Base-by-base conservation (phyloP, 2,888 invertebrate species). In the Oeneis ivallda region DNA sequence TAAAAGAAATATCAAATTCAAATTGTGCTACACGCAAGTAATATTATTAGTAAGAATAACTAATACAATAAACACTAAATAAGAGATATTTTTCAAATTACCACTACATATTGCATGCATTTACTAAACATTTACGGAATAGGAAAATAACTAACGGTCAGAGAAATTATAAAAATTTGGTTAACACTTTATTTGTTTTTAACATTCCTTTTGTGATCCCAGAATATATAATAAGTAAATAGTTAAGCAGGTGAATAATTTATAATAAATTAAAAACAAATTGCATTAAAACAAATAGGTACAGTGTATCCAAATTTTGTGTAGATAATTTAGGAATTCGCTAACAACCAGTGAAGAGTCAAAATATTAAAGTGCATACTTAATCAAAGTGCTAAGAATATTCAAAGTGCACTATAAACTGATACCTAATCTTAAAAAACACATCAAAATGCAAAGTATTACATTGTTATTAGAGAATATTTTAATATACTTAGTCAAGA, bases 251-350 rank as follows among this genome's bases (percentile, higher is more conserved):
- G 37, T 37, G 37, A 37, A 37, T 7, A 37, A 37, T 37, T 37
- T 37, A 37, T 26, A 37, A 1, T 37, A 9, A 7, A 37, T 37
- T 37, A 37, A 7, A 61, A 37, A 5, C 52, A 39, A 1, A 50
- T 50, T 67, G 67, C 62, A 52, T 50, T 49, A 59, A 47, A 64
- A 64, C 53, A 68, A 56, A 65, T 58, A n/a, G n/a, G n/a, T n/a
- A 67, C 10, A 64, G 69, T 67, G 67, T 63, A 64, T 60, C 56
- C 59, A 63, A 65, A 63, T 61, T 37, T 65, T 61, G 65, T 70
- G 54, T 50, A 5, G 26, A 5, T 26, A 26, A 57, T 41, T 58
- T 11, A 50, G 65, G 66, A 70, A 66, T 70, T 64, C 68, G 65
- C 67, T 69, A 53, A 69, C 67, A 65, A 67, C 49, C 32, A 15